A percentile compares a stretch with the other conserved stretches of the same genome.
Conservation (phyloP, 2,888 invertebrate genomes). For the Agapostemon virescens region DNA sequence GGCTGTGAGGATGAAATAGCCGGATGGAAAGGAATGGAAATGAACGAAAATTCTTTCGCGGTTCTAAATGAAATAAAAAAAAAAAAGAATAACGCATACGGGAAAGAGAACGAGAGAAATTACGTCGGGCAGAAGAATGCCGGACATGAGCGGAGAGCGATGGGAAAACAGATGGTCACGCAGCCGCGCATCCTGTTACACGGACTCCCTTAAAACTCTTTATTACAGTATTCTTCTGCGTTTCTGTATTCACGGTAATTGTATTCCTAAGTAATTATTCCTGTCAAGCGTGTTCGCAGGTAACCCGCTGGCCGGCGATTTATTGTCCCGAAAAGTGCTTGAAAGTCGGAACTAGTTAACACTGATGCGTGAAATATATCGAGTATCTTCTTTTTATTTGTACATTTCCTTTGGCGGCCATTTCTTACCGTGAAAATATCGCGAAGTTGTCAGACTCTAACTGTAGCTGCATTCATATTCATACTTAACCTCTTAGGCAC, state of each 20-base stretch:
- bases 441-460: not conserved
- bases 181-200: not conserved
- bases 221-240: not conserved
- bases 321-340: not conserved
- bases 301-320: not conserved
- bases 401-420: not conserved
- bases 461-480: not conserved
- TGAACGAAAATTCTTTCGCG: slow-evolving; percentile 4
- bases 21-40: slow-evolving; percentile 20
- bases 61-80: not conserved
- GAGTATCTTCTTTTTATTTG: too few relatives aligned
- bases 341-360: not conserved
- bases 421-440: not conserved
- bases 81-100: not conserved
- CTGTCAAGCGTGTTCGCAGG: not conserved
- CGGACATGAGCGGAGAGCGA: not conserved
- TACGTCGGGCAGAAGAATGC: not conserved
- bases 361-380: not conserved
- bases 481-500: not conserved
- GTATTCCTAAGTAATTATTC: not conserved
- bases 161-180: slow-evolving; percentile 4
- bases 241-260: not conserved
- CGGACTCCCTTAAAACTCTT: not conserved
- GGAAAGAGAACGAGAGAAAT: not conserved
- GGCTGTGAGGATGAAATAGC: slow-evolving; percentile 14